Evolutionary conservation across 2,888 invertebrate species (phyloP).

Genomic region (Monopis laevigella): DNA sequence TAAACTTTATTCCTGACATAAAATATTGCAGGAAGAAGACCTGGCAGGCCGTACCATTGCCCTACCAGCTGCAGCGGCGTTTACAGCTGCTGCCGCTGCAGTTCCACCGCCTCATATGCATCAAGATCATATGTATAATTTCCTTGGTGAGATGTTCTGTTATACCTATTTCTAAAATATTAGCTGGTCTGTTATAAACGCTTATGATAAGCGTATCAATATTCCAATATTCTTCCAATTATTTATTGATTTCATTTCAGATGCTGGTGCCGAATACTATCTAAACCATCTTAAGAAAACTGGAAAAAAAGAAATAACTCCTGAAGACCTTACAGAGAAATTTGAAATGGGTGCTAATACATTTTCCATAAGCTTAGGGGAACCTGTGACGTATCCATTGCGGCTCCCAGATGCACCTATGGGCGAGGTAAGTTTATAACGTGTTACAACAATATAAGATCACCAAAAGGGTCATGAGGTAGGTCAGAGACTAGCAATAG

Average conservation of each 20-base stretch:
- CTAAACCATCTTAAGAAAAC: conserved; percentile 45
- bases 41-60: conserved; percentile 43
- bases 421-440: conserved; percentile 36
- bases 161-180: too few relatives aligned
- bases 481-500: too few relatives aligned
- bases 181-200: too few relatives aligned
- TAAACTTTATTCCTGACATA: too few relatives aligned
- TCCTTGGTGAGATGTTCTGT: conserved; percentile 34
- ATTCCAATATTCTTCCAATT: too few relatives aligned
- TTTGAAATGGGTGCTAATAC: conserved; percentile 59
- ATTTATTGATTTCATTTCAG: conserved; percentile 24
- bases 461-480: too few relatives aligned
- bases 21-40: conserved; percentile 34
- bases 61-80: conserved; percentile 47
- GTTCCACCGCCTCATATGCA: conserved; percentile 55
- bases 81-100: conserved; percentile 37
- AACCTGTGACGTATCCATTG: conserved; percentile 38
- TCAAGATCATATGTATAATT: conserved; percentile 55
- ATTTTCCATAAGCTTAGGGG: conserved; percentile 45
- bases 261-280: conserved; percentile 50
- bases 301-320: conserved; percentile 35
- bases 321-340: conserved; percentile 47
- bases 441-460: too few relatives aligned
- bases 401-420: conserved; percentile 39
- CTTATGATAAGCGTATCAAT: too few relatives aligned